phyloP scores from a whole-genome alignment of 2,888 invertebrate genomes.

The Drosophila silvestris region DNA sequence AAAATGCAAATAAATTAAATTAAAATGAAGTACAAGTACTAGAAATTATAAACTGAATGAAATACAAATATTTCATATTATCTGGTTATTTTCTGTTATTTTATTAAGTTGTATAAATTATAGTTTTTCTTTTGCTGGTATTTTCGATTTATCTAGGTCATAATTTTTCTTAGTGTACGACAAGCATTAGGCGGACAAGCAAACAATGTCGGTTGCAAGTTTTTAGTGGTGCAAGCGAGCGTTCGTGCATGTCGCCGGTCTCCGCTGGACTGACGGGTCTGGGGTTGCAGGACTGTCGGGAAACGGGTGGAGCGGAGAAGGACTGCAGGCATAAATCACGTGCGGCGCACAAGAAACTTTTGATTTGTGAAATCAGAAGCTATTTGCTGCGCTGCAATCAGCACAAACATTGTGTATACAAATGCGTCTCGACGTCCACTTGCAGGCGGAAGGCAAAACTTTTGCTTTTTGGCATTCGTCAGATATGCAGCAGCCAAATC shows the following conservation, averaged over 20 bases:
- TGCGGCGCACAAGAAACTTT: conserved; percentile 83
- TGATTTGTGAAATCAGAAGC: conserved; percentile 84
- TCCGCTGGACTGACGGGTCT: conserved; percentile 36
- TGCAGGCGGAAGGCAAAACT: conserved; percentile 55
- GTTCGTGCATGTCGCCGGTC: conserved; percentile 64
- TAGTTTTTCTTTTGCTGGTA: neutral
- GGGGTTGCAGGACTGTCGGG: neutral
- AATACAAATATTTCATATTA: neutral
- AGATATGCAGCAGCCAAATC: conserved; percentile 58
- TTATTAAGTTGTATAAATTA: neutral
- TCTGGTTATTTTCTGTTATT: neutral
- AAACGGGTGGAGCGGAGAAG: neutral
- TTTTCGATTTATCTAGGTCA: neutral
- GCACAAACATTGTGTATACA: conserved; percentile 79
- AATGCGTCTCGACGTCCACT: conserved; percentile 36
- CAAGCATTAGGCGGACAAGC: conserved; percentile 1
- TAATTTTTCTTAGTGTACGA: neutral
- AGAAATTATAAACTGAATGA: neutral
- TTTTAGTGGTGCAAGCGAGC: conserved; percentile 30
- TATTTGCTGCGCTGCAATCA: conserved; percentile 80
- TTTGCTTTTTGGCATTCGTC: conserved; percentile 81
- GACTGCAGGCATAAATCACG: conserved; percentile 83
- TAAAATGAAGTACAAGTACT: neutral
- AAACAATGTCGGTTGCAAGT: conserved; percentile 26
- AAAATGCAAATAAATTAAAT: neutral